phyloP scores from a whole-genome alignment of 2,888 invertebrate genomes.

The Erpobdella octoculata region DNA sequence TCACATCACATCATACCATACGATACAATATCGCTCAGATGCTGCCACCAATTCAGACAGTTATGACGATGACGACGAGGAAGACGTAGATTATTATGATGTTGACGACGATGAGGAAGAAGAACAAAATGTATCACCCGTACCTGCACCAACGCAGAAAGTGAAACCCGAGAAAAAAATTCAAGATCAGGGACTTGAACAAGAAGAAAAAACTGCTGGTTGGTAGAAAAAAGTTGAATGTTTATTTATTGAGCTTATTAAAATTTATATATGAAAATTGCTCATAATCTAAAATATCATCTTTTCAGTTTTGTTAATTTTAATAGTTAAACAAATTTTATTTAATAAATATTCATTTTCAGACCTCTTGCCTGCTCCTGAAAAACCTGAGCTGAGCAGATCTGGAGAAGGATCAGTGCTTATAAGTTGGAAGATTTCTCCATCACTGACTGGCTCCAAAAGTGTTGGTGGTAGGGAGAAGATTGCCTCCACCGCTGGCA shows the following conservation, averaged over 20 bases:
- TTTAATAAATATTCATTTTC: not conserved
- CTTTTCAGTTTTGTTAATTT: too few relatives aligned
- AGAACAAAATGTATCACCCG: not conserved
- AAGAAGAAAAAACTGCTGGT: too few relatives aligned
- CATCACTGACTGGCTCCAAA: not conserved
- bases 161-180: not conserved
- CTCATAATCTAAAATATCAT: not conserved
- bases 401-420: constrained; percentile 14
- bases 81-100: constrained; percentile 47
- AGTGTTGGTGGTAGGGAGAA: not conserved
- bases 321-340: constrained; percentile 4
- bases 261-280: not conserved
- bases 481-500: not conserved
- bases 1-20: too few relatives aligned
- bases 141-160: too few relatives aligned
- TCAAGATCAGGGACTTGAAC: too few relatives aligned
- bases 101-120: constrained; percentile 5
- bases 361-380: not conserved
- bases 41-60: not conserved
- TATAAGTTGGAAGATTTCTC: constrained; percentile 14
- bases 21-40: too few relatives aligned
- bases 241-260: too few relatives aligned
- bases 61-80: constrained; percentile 23
- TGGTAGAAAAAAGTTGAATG: not conserved
- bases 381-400: constrained; percentile 12